Evolutionary conservation across 2,113 vertebrate genomes (phyloP), one percentile per base, ranked within the genome.

Genomic region (Scomber scombrus): DNA sequence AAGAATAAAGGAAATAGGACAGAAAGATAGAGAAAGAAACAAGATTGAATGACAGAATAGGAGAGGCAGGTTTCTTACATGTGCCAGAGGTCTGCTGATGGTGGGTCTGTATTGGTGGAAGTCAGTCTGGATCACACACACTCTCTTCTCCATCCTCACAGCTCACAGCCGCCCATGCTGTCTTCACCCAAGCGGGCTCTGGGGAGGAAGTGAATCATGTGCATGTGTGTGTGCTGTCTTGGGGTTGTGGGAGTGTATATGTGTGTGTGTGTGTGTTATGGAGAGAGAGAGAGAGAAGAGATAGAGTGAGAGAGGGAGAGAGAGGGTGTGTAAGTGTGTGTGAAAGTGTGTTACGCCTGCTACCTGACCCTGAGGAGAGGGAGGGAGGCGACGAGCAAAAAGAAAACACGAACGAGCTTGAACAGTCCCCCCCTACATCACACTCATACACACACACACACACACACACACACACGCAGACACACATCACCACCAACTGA

Each of bases 81-180:
- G 93, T 34, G 85, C 90, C 87, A 90, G 79, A 45, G 81, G 69
- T 82, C 87, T 91, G 85, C 80, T 72, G 82, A 92, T 73, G 81
- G 92, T 87, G 67, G 95, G 89, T 78, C 94, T 89, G 90, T 95
- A 95, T 91, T 96, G 95, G 90, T 93, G 95, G 89, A 96, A 96
- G 88, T 95, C 94, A 67, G 95, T 96, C 88, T 95, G 93, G 92
- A 96, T 95, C 90, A 96, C 93, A 86, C 94, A 96, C 87, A 95
- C 95, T 87, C 91, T 94, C 93, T 95, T 96, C 82, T 95, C 94
- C 94, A 95, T 95, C 90, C 92, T 95, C 90, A 93, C 86, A 68
- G 82, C 81, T 83, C 72, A 34, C 84, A 61, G 79, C 58, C 69
- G 67, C 86, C 92, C 95, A 95, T 95, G 86, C 80, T 92, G 91